A percentile compares a stretch with the other conserved stretches of the same genome.
These are phyloP conservation scores for Callaeas wilsoni DNA, from an alignment of 2,113 vertebrate genomes.

Conservation along the genomic window DNA sequence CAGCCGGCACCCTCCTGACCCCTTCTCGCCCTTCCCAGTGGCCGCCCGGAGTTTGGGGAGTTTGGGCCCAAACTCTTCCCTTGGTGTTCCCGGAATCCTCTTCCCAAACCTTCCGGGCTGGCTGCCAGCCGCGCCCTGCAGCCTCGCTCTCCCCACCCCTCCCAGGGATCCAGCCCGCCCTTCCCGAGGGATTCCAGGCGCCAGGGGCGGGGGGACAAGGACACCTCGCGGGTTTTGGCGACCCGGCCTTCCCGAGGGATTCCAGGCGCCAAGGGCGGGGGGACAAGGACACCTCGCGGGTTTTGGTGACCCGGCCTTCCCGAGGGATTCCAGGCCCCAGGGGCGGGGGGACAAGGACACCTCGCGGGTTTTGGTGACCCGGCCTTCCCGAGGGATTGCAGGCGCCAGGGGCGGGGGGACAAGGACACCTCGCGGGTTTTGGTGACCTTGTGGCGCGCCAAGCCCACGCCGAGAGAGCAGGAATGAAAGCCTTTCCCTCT, in stretches of 20 bases:
- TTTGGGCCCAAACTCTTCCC: too few relatives aligned
- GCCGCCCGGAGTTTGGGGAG: too few relatives aligned
- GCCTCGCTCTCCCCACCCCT: not conserved
- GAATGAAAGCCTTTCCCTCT: not conserved
- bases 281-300: not conserved
- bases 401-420: not conserved
- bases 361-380: fast-evolving
- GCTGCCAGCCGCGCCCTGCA: too few relatives aligned
- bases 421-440: fast-evolving
- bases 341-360: not conserved
- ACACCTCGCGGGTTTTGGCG: fast-evolving
- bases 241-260: not conserved
- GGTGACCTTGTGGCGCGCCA: fast-evolving
- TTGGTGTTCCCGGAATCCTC: not conserved
- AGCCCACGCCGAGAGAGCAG: fast-evolving
- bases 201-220: not conserved
- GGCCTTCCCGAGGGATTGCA: not conserved
- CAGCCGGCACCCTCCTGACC: not conserved
- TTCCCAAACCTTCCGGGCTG: too few relatives aligned
- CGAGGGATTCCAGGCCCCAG: fast-evolving
- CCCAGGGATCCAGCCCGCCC: not conserved
- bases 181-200: not conserved
- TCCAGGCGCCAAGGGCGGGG: not conserved
- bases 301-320: not conserved
- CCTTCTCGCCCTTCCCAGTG: not conserved